Conservation (phyloP, 1,140 invertebrate species). For the Macrotrachela quadricornifera region DNA sequence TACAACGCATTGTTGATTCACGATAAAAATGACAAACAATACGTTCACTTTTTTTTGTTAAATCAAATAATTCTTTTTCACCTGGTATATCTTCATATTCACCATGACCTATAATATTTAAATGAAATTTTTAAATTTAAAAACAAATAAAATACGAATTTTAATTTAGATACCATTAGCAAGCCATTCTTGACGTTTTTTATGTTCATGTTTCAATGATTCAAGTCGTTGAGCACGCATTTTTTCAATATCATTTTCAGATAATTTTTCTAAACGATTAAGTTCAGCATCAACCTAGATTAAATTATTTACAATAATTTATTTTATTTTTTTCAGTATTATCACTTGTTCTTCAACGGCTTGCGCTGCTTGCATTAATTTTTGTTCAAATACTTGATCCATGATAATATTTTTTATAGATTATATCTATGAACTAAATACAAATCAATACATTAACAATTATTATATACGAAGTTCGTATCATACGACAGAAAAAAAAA, state of each 20-base stretch:
- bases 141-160: neutral
- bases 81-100: slow-evolving; percentile 64
- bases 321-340: too few relatives aligned
- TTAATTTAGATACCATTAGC: neutral
- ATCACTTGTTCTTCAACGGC: too few relatives aligned
- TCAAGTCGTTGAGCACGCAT: slow-evolving; percentile 53
- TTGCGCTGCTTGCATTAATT: too few relatives aligned
- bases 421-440: too few relatives aligned
- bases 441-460: too few relatives aligned
- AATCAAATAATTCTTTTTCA: slow-evolving; percentile 80
- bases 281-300: slow-evolving; percentile 24
- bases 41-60: slow-evolving; percentile 60
- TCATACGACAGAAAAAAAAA: too few relatives aligned
- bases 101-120: slow-evolving; percentile 49
- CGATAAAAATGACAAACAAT: slow-evolving; percentile 79
- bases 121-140: neutral
- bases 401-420: too few relatives aligned
- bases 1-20: slow-evolving; percentile 39
- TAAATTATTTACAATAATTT: too few relatives aligned
- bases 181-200: slow-evolving; percentile 28
- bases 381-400: too few relatives aligned
- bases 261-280: slow-evolving; percentile 51
- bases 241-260: slow-evolving; percentile 60
- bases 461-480: too few relatives aligned
- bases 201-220: slow-evolving; percentile 57